Conservation (phyloP, 1,140 invertebrate genomes). For the Tetranychus cinnabarinus region DNA sequence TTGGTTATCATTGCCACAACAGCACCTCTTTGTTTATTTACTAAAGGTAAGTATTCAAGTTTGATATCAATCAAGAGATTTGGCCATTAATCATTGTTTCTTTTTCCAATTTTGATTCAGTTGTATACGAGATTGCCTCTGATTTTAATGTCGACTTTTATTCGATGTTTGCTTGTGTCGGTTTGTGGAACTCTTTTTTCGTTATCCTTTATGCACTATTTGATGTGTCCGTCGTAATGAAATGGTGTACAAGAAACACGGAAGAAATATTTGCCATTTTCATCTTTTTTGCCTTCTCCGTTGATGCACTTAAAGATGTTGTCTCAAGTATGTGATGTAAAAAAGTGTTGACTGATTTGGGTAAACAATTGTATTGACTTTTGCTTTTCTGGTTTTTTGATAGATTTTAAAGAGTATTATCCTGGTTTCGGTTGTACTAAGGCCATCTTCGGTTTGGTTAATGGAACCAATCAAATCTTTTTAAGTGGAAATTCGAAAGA, state of each 20-base stretch:
- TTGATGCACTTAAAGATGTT: slow-evolving; percentile 26
- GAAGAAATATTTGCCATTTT: slow-evolving; percentile 31
- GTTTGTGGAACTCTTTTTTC: slow-evolving; percentile 27
- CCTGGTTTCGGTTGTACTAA: background rate
- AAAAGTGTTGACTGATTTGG: background rate
- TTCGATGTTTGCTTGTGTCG: slow-evolving; percentile 28
- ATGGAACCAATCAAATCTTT: background rate
- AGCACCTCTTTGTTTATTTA: slow-evolving; percentile 28
- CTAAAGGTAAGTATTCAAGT: slow-evolving; percentile 16
- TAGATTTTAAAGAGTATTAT: background rate
- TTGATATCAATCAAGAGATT: background rate
- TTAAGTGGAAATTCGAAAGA: background rate
- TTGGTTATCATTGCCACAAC: slow-evolving; percentile 28
- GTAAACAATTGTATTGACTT: background rate
- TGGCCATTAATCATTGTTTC: too few species aligned
- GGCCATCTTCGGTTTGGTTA: background rate
- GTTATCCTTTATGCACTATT: slow-evolving; percentile 25
- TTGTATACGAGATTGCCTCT: slow-evolving; percentile 24
- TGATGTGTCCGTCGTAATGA: slow-evolving; percentile 28
- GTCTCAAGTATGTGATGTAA: slow-evolving; percentile 22
- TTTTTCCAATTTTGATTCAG: slow-evolving; percentile 1
- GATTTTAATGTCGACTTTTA: slow-evolving; percentile 24
- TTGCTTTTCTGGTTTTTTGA: background rate
- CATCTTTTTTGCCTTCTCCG: slow-evolving; percentile 27
- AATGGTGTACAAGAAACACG: slow-evolving; percentile 24